Evolutionary conservation across 2,797 vertebrate genomes (phyloP), one percentile per base, ranked within the genome.

Genomic region (Micromesistius poutassou): DNA sequence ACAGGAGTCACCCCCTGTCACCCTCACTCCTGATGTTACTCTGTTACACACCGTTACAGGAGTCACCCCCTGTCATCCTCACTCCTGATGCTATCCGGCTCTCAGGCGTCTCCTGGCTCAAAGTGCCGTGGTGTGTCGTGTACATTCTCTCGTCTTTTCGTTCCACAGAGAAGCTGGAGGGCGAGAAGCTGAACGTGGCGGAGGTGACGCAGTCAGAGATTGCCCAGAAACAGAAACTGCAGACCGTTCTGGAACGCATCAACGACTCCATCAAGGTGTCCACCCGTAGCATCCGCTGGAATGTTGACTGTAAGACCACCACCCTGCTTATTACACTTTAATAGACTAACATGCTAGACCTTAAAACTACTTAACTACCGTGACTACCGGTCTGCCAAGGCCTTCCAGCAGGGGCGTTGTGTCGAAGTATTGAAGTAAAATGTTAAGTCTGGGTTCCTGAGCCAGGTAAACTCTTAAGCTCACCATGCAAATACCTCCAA

Each of bases 121-220:
- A 19, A 55, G 2, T 19, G 46, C 16, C 16, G 16, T 22, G 5
- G 16, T 22, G 5, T 22, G 14, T 5, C 14, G 16, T 74, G 0
- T 73, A 7, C 76, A 12, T 46, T 1, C 71, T 71, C 42, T 22
- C 38, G 55, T 73, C 22, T 76, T 3, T 77, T 2, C 73, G 30
- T 77, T 10, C 76, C 87, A 73, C 85, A 99, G 98, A 99, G 86
- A 99, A 99, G 90, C 95, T 99, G 77, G 97, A 98, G 86, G 95
- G 97, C 0, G 96, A 97, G 89, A 99, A 97, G 82, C 93, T 99
- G 81, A 99, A 99, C 0, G 97, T 99, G 70, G 98, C 97, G 0
- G 98, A 99, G 93, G 97, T 99, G 87, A 99, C 98, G 14, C 98
- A 99, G 88, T 99, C 98, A 0, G 98, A 99, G 93, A 98, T 97